phyloP scores from a whole-genome alignment of 2,113 vertebrate genomes.

The Melospiza melodia region DNA sequence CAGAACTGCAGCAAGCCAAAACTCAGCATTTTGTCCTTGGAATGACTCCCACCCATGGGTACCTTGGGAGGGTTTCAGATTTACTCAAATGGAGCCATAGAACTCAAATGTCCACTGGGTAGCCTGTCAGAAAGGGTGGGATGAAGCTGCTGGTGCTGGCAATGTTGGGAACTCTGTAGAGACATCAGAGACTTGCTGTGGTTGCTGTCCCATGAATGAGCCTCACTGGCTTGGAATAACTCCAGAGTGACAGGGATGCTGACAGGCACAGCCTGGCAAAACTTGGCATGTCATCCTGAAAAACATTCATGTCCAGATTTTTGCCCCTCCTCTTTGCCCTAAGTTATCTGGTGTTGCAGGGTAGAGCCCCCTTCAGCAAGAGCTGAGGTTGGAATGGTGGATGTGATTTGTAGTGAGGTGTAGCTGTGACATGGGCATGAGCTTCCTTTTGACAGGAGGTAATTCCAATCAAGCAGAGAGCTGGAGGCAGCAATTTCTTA shows the following conservation, averaged over 20 bases:
- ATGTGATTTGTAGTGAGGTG: not conserved
- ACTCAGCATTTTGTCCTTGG: not conserved
- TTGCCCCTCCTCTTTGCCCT: not conserved
- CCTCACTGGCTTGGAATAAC: not conserved
- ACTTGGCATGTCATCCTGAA: not conserved
- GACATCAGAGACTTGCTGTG: not conserved
- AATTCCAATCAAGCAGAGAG: not conserved
- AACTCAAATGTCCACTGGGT: not conserved
- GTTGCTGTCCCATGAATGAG: rapidly evolving
- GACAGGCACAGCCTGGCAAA: not conserved
- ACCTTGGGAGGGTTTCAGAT: not conserved
- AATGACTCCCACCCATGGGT: not conserved
- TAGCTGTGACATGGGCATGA: not conserved
- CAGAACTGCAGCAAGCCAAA: not conserved
- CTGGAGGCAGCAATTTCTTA: not conserved
- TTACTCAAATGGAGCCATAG: not conserved
- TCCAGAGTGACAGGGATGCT: not conserved
- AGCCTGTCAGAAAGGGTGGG: not conserved
- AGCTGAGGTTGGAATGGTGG: not conserved
- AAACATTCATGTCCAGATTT: not conserved
- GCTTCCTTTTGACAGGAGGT: not conserved
- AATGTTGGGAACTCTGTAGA: not conserved
- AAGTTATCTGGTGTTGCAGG: rapidly evolving
- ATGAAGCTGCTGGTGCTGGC: not conserved
- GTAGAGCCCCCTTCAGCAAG: not conserved